Conservation (phyloP, 2,888 invertebrate species). For the Lasius fuliginosus region DNA sequence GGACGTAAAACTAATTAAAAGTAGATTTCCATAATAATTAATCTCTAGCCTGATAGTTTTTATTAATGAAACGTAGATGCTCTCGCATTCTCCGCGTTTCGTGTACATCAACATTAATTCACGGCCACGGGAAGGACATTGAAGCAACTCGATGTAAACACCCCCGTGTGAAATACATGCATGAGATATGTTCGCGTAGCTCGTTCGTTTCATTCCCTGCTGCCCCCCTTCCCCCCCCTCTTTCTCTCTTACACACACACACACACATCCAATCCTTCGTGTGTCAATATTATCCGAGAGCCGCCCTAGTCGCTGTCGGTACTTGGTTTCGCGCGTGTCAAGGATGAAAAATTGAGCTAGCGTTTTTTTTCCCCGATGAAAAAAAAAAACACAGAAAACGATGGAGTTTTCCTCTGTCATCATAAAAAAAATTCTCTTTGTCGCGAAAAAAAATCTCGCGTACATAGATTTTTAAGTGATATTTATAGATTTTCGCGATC, state of each 20-base stretch:
- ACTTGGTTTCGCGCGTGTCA: constrained; percentile 34
- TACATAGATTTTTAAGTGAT: constrained; percentile 47
- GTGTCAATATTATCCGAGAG: constrained; percentile 61
- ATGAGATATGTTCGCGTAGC: constrained; percentile 49
- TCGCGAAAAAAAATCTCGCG: not conserved
- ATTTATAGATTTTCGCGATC: constrained; percentile 33
- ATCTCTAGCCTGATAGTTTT: constrained; percentile 48
- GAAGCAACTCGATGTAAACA: constrained; percentile 57
- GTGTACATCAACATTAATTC: constrained; percentile 48
- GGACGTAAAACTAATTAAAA: constrained; percentile 47
- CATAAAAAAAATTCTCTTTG: constrained; percentile 31
- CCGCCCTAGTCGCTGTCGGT: constrained; percentile 44
- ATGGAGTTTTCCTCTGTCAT: not conserved
- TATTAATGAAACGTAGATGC: constrained; percentile 47
- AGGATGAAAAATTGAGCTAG: constrained; percentile 51
- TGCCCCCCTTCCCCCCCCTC: not conserved
- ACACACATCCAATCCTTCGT: constrained; percentile 14
- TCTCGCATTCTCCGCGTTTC: constrained; percentile 4
- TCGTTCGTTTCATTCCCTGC: constrained; percentile 7
- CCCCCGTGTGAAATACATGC: constrained; percentile 57
- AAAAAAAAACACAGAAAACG: constrained; percentile 35
- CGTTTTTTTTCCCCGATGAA: constrained; percentile 11
- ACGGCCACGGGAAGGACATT: constrained; percentile 37
- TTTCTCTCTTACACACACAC: constrained; percentile 8
- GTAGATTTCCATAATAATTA: constrained; percentile 55